Conservation (phyloP, 2,888 invertebrate genomes). For the Calliopum simillimum region DNA sequence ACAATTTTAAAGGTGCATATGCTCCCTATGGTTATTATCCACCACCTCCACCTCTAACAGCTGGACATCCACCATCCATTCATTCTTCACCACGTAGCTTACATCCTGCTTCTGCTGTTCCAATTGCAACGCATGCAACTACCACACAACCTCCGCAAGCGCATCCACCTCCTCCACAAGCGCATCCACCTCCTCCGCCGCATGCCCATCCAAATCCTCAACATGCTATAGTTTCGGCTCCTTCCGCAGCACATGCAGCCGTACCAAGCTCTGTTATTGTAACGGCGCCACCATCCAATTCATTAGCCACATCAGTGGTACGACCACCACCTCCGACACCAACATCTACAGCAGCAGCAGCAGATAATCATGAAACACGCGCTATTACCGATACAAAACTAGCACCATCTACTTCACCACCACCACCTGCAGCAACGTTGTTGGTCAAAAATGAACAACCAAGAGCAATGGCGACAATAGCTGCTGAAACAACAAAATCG, state of each 20-base stretch:
- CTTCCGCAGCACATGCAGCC: slow-evolving; percentile 46
- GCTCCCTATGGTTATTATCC: slow-evolving; percentile 63
- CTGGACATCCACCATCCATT: slow-evolving; percentile 48
- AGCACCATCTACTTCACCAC: slow-evolving; percentile 43
- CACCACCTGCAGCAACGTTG: slow-evolving; percentile 41
- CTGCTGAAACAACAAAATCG: slow-evolving; percentile 52
- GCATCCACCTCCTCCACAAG: slow-evolving; percentile 1
- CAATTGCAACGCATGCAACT: no score
- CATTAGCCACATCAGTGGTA: slow-evolving; percentile 37
- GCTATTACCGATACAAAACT: background rate
- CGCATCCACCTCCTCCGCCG: slow-evolving; percentile 40
- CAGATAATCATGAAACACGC: slow-evolving; percentile 7
- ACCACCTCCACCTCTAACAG: slow-evolving; percentile 58
- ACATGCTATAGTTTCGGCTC: slow-evolving; percentile 29
- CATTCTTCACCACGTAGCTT: slow-evolving; percentile 23
- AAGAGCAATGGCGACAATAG: no score
- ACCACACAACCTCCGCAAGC: no score
- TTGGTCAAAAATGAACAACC: background rate
- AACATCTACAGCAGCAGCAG: background rate
- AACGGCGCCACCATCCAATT: slow-evolving; percentile 46
- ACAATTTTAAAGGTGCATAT: slow-evolving; percentile 38
- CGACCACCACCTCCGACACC: background rate
- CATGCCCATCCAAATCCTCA: background rate
- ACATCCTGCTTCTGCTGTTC: slow-evolving; percentile 18
- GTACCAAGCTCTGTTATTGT: slow-evolving; percentile 51